Evolutionary conservation across 2,888 invertebrate species (phyloP), one percentile per base, ranked within the genome.

Genomic region (Trichogramma evanescens): DNA sequence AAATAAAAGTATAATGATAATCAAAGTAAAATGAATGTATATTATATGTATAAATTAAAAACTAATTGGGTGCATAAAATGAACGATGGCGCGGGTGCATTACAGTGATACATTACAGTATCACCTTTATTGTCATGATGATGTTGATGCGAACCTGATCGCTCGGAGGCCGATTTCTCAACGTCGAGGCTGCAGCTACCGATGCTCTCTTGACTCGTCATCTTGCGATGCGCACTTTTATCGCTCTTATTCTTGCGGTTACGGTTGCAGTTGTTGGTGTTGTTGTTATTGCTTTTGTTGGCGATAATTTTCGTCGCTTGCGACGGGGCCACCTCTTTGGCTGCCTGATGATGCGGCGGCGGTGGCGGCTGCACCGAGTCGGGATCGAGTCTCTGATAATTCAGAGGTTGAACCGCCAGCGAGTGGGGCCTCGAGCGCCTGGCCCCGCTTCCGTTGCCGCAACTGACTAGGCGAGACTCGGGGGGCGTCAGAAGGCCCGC

Each of bases 131-230:
- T 26, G 38, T 48, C 59, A 51, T 62, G 54, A 44, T 26, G 26
- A 26, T 26, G 26, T 26, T 26, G 44, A 65, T 66, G 71, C 76
- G 68, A 76, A 77, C 77, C 77, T 77, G 77, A 77, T 73, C 76
- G 77, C 70, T 76, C 77, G 71, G 77, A 77, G 56, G 75, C 74
- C 60, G 77, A 76, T 49, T 87, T 88, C 74, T 92, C 91, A 78
- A 89, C 89, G 79, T 92, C 91, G 73, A 92, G 81, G 68, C 91
- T 91, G 80, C 91, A 92, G 81, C 89, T 89, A 71, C 91, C 91
- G 72, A 91, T 91, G 59, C 91, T 91, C 79, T 92, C 92, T 79
- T 77, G 77, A 69, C 77, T 77, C 60, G 77, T 76, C 77, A 77
- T 77, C 69, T 58, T 64, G 9, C 59, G 59, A 6, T 61, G 61